Evolutionary conservation across 2,888 invertebrate species (phyloP), one percentile per base, ranked within the genome.

Genomic region (Lasioglossum pauxillum): DNA sequence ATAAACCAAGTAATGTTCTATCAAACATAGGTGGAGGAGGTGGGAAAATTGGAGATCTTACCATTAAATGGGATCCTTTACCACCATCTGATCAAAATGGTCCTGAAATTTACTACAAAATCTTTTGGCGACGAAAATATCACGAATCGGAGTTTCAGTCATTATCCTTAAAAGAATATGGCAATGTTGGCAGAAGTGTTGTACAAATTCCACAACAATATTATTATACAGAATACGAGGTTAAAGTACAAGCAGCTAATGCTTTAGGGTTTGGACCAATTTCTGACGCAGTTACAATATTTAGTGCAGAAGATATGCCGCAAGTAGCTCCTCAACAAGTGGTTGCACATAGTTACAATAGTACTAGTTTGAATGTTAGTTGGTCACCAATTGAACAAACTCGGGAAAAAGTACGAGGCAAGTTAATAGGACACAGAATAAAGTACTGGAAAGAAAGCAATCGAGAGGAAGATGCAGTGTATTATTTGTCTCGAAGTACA

Each of bases 21-120:
- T 94, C 95, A 8, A 97, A 98, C 92, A 96, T 99, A 64, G 97
- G 98, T 27, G 99, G 99, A 0, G 99, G 99, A 7, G 99, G 99
- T 71, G 99, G 99, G 19, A 99, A 99, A 95, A 98, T 98, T 86
- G 99, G 99, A 0, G 99, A 99, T 94, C 96, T 99, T 5, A 98
- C 98, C 0, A 98, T 99, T 78, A 98, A 97, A 0, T 99, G 99
- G 99, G 96, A 97, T 90, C 97, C 98, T 0, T 94, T 99, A 46
- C 96, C 97, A 86, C 95, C 96, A 0, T 96, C 98, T 85, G 97
- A 98, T 90, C 98, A 99, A 95, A 98, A 99, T 94, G 99, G 98
- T 0, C 98, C 98, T 41, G 98, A 98, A 67, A 97, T 99, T 88
- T 97, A 98, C 94, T 99, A 99, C 95, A 98, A 98, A 94, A 97